Evolutionary conservation across 2,888 invertebrate species (phyloP), one percentile per base, ranked within the genome.

Genomic region (Caenorhabditis sp.): DNA sequence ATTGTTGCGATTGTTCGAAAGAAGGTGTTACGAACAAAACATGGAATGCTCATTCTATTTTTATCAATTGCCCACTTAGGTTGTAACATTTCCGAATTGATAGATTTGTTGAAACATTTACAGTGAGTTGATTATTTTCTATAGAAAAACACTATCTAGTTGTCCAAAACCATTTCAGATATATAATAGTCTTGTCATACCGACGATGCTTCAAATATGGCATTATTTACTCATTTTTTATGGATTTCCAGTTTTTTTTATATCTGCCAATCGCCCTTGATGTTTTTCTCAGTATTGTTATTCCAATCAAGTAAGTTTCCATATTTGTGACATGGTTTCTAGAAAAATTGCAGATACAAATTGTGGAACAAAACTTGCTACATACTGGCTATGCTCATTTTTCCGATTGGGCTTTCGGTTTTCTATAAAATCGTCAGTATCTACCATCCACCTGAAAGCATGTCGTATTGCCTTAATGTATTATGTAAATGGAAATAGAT

Each of bases 11-110:
- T 73, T 21, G 60, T 58, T 43, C 52, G 73, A 7, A 68, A 65
- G 26, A 73, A 68, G 58, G 53, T 59, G 8, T 38, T 73, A 57
- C 26, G 73, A 8, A 73, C 73, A 1, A 73, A 73, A 68, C 59
- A 65, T 65, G 67, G 72, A 14, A 65, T 68, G 65, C 63, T 73
- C 25, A 68, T 73, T 1, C 27, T 73, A 38, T 20, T 65, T 3
- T 58, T 73, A 1, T 56, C 73, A 0, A 31, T 66, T 0, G 26
- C 65, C 23, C 73, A 73, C 59, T 21, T 73, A n/a, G 31, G 54
- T 1, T 73, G 73, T 49, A 73, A 68, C 38, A 52, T 73, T 21
- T 63, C 58, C 0, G 73, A 73, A 60, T 49, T 70, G 7, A 52
- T 50, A 5, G 36, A 10, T 8, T 14, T n/a, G n/a, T 5, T 50